phyloP scores from a whole-genome alignment of 2,797 vertebrate species.

The Rachycentron canadum region DNA sequence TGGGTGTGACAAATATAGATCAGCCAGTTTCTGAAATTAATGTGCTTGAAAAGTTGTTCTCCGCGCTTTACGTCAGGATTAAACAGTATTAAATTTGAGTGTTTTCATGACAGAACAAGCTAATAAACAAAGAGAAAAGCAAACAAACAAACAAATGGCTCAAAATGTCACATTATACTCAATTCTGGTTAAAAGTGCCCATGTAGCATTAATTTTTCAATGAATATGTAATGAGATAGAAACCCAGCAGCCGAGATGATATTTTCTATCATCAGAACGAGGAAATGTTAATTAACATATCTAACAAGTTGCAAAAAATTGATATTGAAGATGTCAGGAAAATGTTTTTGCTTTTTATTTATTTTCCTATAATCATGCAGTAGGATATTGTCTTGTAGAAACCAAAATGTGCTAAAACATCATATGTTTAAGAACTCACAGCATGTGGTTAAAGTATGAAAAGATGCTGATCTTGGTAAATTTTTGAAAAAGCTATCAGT shows the following conservation, averaged over 20 bases:
- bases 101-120: not conserved
- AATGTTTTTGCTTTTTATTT: not conserved
- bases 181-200: not conserved
- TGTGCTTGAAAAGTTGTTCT: not conserved
- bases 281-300: not conserved
- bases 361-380: not conserved
- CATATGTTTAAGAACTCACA: not conserved
- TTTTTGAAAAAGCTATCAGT: not conserved
- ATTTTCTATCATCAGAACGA: not conserved
- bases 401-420: not conserved
- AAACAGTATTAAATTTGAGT: not conserved
- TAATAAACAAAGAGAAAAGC: not conserved
- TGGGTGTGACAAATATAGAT: not conserved
- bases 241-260: not conserved
- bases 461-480: not conserved
- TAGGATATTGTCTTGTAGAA: not conserved
- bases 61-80: not conserved
- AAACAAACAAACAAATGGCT: not conserved
- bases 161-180: not conserved
- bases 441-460: too few species aligned
- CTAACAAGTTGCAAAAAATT: not conserved
- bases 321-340: not conserved
- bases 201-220: constrained; percentile 5
- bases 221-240: constrained; percentile 11
- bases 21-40: not conserved